phyloP scores from a whole-genome alignment of 1,140 invertebrate genomes.

The Apis laboriosa region DNA sequence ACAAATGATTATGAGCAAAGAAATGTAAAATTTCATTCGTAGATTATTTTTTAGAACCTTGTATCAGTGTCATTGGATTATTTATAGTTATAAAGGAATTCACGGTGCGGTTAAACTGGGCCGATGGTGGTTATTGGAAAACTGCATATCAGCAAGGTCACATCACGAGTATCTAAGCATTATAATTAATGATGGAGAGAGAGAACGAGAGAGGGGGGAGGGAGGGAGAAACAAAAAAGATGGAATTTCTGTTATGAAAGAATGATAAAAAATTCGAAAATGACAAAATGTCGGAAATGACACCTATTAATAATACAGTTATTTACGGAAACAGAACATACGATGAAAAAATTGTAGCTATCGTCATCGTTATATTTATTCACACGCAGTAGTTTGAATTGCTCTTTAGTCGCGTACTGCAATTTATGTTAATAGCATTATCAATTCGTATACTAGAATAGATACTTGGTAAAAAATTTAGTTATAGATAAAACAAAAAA shows the following conservation, averaged over 20 bases:
- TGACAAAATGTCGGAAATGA: not conserved
- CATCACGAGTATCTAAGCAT: constrained; percentile 42
- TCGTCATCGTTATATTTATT: constrained; percentile 41
- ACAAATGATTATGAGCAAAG: not conserved
- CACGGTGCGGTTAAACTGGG: constrained; percentile 74
- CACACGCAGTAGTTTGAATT: constrained; percentile 1
- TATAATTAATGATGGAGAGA: constrained; percentile 39
- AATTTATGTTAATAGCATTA: constrained; percentile 19
- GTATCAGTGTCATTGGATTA: constrained; percentile 67
- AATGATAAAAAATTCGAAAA: not conserved
- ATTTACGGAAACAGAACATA: constrained; percentile 38
- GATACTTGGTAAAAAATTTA: not conserved
- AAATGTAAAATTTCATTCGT: constrained; percentile 43
- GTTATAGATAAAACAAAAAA: not conserved
- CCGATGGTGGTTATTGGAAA: constrained; percentile 78
- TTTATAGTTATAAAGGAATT: constrained; percentile 79
- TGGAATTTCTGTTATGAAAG: not conserved
- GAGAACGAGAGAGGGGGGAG: no score
- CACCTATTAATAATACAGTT: constrained; percentile 39
- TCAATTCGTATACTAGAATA: not conserved
- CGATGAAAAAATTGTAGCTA: constrained; percentile 27
- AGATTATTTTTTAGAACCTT: constrained; percentile 41
- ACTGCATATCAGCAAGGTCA: constrained; percentile 72
- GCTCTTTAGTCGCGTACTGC: not conserved
- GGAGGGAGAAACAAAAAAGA: not conserved